These are phyloP conservation scores for Phrixothrix hirtus DNA, from an alignment of 2,888 invertebrate genomes.

Conservation along the genomic window DNA sequence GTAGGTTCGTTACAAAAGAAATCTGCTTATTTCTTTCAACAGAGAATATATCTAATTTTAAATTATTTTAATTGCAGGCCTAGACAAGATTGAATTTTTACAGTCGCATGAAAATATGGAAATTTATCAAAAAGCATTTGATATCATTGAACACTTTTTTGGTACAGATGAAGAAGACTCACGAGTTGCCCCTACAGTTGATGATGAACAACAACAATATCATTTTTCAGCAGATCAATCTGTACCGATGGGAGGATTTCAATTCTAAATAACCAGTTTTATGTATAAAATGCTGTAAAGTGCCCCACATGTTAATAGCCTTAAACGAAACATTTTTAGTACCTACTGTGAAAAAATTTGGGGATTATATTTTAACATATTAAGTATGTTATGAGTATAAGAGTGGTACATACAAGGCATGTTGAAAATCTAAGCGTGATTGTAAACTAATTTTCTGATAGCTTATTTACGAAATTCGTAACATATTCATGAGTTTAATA, in stretches of 20 bases:
- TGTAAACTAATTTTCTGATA: slow-evolving; percentile 27
- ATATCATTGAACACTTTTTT: slow-evolving; percentile 95
- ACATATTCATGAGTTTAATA: slow-evolving; percentile 19
- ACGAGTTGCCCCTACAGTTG: slow-evolving; percentile 76
- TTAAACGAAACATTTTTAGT: slow-evolving; percentile 4
- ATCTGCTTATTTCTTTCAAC: too few relatives aligned
- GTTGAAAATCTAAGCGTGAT: slow-evolving; percentile 21
- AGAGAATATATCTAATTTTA: too few relatives aligned
- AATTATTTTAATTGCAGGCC: slow-evolving; percentile 62
- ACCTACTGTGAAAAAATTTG: slow-evolving; percentile 7
- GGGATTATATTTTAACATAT: slow-evolving; percentile 5
- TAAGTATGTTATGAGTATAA: not conserved
- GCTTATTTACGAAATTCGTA: slow-evolving; percentile 23
- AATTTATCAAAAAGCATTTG: slow-evolving; percentile 95
- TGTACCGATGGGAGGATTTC: slow-evolving; percentile 78
- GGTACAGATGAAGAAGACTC: slow-evolving; percentile 86
- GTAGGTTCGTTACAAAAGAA: too few relatives aligned
- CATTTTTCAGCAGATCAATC: slow-evolving; percentile 72
- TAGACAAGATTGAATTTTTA: slow-evolving; percentile 97
- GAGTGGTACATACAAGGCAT: slow-evolving; percentile 9
- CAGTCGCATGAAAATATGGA: slow-evolving; percentile 97
- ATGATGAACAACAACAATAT: slow-evolving; percentile 72
- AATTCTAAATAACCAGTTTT: slow-evolving; percentile 64
- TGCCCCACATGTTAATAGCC: slow-evolving; percentile 31
- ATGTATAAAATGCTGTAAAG: slow-evolving; percentile 22